Base-by-base conservation (phyloP, 2,113 vertebrate genomes). In the Lagopus leucura region DNA sequence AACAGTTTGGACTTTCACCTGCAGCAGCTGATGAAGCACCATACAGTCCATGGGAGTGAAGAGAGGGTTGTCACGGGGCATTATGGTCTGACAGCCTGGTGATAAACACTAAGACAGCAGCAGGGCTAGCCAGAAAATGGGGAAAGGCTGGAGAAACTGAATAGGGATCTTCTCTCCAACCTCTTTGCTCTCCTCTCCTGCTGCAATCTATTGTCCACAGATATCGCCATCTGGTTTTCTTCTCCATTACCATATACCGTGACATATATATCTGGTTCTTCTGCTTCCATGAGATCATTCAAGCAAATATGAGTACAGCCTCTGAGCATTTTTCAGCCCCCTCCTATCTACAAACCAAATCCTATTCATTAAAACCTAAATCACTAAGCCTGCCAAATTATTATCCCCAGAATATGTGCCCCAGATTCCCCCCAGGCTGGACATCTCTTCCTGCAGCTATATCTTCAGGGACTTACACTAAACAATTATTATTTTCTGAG, bases 371-470 rank as follows among this genome's bases (percentile, higher is more conserved):
- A 95, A 94, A 95, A 81, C 93, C 90, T 92, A 75, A 96, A 96
- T 88, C 94, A 86, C 89, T 96, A 96, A 94, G 95, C 94, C 89
- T 91, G 91, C 67, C 87, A 96, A 94, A 95, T 94, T 96, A 94
- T 95, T 94, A 96, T 96, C 91, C 87, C 61, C 72, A 77, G 93
- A 93, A 95, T 95, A 96, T 0, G 22, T 88, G 95, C 86, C 96
- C 95, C 93, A 96, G 96, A 95, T 97, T 97, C 91, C 89, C 90
- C 63, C 85, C 38, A 43, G 61, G 73, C 91, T 97, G 82, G 88
- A 97, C 40, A 10, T 67, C 57, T 91, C 78, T 79, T 92, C 75
- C 75, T 89, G 71, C 38, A 72, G 64, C 30, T 3, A 0, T 82
- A 87, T 76, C 91, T 90, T 84, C 66, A 86, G 85, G 38, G 79